Evolutionary conservation across 2,113 vertebrate species (phyloP), one percentile per base, ranked within the genome.

Genomic region (Calypte anna): DNA sequence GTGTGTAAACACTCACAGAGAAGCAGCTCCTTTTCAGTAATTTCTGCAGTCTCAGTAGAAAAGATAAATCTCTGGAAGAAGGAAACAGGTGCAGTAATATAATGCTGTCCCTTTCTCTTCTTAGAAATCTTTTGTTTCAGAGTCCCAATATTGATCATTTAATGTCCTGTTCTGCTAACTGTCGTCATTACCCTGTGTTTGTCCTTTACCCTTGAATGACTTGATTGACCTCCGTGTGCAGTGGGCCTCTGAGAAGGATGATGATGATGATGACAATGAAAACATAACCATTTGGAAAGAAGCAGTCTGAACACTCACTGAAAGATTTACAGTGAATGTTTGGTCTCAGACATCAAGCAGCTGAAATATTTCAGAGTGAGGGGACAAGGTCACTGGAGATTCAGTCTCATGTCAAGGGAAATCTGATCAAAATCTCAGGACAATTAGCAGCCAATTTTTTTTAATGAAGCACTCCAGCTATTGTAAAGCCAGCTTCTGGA

Each of bases 11-110:
- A 69, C 46, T 75, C 69, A 61, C 69, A 79, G 67, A 87, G 87
- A 94, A 91, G 58, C 82, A 85, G 91, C 46, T 94, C 78, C 63
- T 88, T 84, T 43, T 73, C 57, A 73, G 94, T 87, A 89, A 82
- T 91, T 91, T 92, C 64, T 97, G 36, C 66, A 76, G 77, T 88
- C 33, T 94, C 73, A 90, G 64, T 67, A 94, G 95, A 73, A 28
- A 69, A 85, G 88, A 85, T 90, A 48, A 48, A 63, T 93, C 69
- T 75, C 79, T 83, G 76, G 68, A 83, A 93, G 69, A 88, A 81
- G 68, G 48, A 91, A 86, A 58, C 73, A 83, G 88, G 80, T 90
- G 76, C 6, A 2, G 33, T 90, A 93, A 77, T 64, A 67, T 64
- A 33, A 9, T 40, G 64, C 64, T 90, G 50, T 93, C 88, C 14